phyloP scores from a whole-genome alignment of 2,113 vertebrate species.

The Colistium nudipinnis region DNA sequence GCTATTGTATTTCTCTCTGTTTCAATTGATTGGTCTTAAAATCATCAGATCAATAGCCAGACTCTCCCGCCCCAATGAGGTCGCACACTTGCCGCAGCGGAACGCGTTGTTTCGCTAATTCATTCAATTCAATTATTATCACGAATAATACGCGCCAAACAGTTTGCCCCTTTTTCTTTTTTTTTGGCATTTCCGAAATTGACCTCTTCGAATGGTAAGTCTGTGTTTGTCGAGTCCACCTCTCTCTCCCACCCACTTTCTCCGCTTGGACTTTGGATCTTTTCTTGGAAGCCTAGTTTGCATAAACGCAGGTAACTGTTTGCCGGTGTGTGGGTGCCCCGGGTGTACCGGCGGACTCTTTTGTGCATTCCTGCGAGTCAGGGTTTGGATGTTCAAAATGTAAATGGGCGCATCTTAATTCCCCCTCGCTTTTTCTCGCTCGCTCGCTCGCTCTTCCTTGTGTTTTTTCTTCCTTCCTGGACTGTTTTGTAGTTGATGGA shows the following conservation, averaged over 20 bases:
- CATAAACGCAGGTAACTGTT: conserved; percentile 39
- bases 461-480: conserved; percentile 20
- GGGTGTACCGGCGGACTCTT: too few species aligned
- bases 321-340: conserved; percentile 28
- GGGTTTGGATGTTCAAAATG: conserved; percentile 34
- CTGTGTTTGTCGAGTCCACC: conserved; percentile 15
- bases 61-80: conserved; percentile 12
- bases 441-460: neutral
- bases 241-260: conserved; percentile 34
- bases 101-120: neutral
- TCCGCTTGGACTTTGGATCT: conserved; percentile 28
- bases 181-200: neutral
- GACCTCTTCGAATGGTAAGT: conserved; percentile 22
- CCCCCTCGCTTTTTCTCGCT: conserved; percentile 3
- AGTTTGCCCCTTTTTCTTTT: too few species aligned
- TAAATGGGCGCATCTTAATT: conserved; percentile 50
- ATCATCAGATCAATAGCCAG: conserved; percentile 36
- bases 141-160: too few species aligned
- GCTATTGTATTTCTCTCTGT: neutral
- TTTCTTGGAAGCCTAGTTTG: conserved; percentile 27
- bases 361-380: conserved; percentile 18
- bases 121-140: too few species aligned
- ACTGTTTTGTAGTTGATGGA: conserved; percentile 40
- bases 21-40: conserved; percentile 21
- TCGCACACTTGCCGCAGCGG: neutral